These are phyloP conservation scores for Noctilio leporinus DNA, from an alignment of 2,113 vertebrate species.

Conservation along the genomic window DNA sequence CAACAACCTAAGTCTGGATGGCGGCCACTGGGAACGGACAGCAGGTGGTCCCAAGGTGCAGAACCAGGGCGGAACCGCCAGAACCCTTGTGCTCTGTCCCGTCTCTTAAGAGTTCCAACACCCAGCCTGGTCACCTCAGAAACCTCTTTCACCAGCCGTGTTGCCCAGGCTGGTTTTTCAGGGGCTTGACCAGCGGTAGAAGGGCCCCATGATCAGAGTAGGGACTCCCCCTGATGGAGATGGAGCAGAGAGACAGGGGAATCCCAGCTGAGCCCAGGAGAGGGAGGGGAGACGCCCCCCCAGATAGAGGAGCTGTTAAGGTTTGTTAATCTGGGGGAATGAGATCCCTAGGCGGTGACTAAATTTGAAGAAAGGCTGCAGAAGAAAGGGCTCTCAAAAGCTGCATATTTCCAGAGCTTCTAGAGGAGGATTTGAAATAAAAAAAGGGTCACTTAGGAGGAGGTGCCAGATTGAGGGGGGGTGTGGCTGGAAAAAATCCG, in stretches of 20 bases:
- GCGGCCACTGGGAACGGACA: no score
- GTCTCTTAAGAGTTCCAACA: neutral
- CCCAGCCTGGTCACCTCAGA: neutral
- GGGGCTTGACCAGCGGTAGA: neutral
- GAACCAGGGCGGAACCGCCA: neutral
- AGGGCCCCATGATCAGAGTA: neutral
- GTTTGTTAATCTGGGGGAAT: neutral
- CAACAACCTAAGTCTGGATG: neutral
- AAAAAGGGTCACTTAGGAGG: neutral
- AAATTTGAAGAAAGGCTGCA: neutral
- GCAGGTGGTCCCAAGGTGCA: neutral
- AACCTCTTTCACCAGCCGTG: neutral
- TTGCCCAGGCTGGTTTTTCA: neutral
- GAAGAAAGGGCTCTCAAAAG: neutral
- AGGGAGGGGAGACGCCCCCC: neutral
- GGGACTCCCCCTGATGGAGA: neutral
- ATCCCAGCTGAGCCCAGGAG: slow-evolving; percentile 20
- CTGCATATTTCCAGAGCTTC: neutral
- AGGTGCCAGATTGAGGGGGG: neutral
- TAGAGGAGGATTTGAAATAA: neutral
- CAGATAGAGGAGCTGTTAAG: neutral
- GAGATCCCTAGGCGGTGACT: neutral
- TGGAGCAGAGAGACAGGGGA: neutral
- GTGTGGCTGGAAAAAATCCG: neutral
- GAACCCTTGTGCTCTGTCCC: neutral